Percentiles rank a stretch among this genome's conserved stretches.
phyloP scores from a whole-genome alignment of 2,797 vertebrate genomes.

The Nannoperca australis region DNA sequence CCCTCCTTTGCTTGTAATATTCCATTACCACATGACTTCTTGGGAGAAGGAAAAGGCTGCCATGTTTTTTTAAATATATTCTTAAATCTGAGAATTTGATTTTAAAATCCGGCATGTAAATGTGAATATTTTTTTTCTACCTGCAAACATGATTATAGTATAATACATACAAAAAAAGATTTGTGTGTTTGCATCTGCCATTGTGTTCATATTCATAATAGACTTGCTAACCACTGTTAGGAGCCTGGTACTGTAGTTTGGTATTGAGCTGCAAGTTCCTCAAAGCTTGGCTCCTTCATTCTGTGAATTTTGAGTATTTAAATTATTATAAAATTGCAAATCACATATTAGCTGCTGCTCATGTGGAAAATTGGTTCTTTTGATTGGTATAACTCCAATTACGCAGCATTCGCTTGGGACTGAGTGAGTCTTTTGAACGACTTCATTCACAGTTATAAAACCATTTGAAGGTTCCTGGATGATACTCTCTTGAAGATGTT shows the following conservation, averaged over 20 bases:
- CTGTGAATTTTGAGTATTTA: conserved; percentile 34
- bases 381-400: conserved; percentile 69
- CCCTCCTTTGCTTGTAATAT: background rate
- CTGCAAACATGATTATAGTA: background rate
- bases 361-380: conserved; percentile 77
- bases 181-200: background rate
- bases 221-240: background rate
- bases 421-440: conserved; percentile 38
- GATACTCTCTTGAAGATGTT: conserved; percentile 4
- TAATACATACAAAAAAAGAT: background rate
- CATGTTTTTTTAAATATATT: background rate
- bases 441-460: conserved; percentile 36
- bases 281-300: conserved; percentile 16
- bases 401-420: conserved; percentile 23
- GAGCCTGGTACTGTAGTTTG: background rate
- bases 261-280: background rate
- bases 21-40: conserved; percentile 10
- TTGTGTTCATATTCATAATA: background rate
- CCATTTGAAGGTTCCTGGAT: background rate
- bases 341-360: conserved; percentile 66
- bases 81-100: background rate
- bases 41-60: background rate
- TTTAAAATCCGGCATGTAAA: background rate
- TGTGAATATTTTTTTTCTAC: background rate
- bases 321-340: conserved; percentile 57